Conservation (phyloP, 2,113 vertebrate genomes). For the Aphyosemion australe region DNA sequence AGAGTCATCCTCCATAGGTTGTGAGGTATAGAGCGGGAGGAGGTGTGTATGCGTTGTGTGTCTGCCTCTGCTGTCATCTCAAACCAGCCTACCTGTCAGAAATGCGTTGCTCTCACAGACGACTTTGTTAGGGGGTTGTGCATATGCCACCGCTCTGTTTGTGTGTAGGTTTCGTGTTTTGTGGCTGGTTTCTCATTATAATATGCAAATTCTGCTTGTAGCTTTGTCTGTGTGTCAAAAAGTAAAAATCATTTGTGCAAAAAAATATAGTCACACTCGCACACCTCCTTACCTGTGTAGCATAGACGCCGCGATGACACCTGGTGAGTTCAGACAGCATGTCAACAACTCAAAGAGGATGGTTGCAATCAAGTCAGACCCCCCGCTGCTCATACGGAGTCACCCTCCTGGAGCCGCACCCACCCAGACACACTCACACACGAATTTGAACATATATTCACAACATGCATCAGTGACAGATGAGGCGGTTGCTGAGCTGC, state of each 20-base stretch:
- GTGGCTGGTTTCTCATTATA: conserved; percentile 25
- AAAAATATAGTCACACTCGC: conserved; percentile 28
- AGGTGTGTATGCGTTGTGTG: too few relatives aligned
- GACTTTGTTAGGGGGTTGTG: conserved; percentile 48
- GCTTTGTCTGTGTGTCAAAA: conserved; percentile 45
- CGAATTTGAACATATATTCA: conserved; percentile 10
- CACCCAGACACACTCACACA: conserved; percentile 2
- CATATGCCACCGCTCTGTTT: conserved; percentile 5
- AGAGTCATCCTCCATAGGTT: conserved; percentile 27
- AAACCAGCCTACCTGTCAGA: conserved; percentile 47
- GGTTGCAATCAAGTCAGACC: conserved; percentile 44
- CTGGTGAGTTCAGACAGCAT: conserved; percentile 59
- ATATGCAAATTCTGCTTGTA: conserved; percentile 34
- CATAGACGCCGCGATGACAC: conserved; percentile 8
- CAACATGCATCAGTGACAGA: background rate
- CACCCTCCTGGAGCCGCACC: conserved; percentile 22
- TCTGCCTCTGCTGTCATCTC: conserved; percentile 26
- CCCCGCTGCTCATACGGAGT: conserved; percentile 26
- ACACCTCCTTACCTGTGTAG: background rate
- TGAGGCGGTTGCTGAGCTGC: conserved; percentile 11
- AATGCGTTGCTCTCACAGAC: conserved; percentile 44
- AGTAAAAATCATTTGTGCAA: conserved; percentile 42
- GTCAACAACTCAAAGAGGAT: conserved; percentile 58
- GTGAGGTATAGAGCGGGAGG: conserved; percentile 9
- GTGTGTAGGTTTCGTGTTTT: too few relatives aligned